Base-by-base conservation (phyloP, 92 coral and sea anemone species). In the Siderastrea siderea region DNA sequence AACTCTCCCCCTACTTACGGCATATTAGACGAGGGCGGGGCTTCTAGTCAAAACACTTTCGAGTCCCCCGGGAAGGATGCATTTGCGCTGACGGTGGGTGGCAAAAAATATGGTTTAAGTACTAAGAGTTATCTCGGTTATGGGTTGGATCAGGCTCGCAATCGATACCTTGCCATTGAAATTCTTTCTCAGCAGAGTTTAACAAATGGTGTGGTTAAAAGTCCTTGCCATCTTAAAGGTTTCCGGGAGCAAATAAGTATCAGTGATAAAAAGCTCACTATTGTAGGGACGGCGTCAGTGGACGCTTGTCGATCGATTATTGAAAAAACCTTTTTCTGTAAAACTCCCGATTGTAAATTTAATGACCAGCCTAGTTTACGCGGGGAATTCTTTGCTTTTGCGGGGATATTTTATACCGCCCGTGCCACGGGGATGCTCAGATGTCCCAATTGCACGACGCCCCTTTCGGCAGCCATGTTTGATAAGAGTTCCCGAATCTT, bases 211-310 rank as follows among this genome's bases (percentile, higher is more conserved):
- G 64, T 19, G 1, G 5, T 74, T 26, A 15, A 45, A 66, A 88
- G 87, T 45, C 91, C 91, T 73, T 88, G 91, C 74, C 87, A 88
- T 44, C 52, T 26, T 63, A 54, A 74, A 43, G 87, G 91, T 4
- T 64, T 47, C 17, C 45, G 17, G 43, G 64, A 63, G 57, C 55
- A 57, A 12, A 43, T 53, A 9, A 3, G 71, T 52, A 77, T 82
- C 65, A 60, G 48, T 53, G 83, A 75, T 6, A 6, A 17, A 50
- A 63, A 46, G n/a, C n/a, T 74, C 17, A 47, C 14, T 11, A 45
- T 88, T 47, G 65, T 11, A 58, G 92, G 92, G 43, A 78, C 68
- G 7, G 88, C 92, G 13, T 69, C 68, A 43, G 16, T 48, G 2
- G 9, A 17, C 19, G 44, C n/a, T 9, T 88, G 92, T 38, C 64